Conservation (phyloP, 2,113 vertebrate genomes). For the Apteryx mantelli region DNA sequence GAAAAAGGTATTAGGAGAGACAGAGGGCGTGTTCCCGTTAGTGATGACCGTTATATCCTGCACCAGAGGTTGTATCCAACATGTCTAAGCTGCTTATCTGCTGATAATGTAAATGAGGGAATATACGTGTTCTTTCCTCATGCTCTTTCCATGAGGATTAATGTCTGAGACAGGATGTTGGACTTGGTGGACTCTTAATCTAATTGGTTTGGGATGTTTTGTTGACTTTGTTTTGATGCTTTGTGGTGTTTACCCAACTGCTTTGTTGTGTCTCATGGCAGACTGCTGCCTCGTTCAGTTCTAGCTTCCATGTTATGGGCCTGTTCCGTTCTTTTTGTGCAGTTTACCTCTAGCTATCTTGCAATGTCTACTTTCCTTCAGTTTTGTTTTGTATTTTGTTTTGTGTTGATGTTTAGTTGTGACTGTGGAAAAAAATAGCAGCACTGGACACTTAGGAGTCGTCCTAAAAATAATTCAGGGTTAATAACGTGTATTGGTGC, state of each 20-base stretch:
- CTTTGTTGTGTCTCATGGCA: neutral
- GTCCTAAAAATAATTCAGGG: neutral
- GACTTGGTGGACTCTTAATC: neutral
- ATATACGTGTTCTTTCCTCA: rapidly evolving
- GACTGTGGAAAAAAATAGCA: neutral
- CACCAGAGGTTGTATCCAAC: neutral
- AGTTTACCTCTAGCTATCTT: neutral
- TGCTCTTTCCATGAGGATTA: neutral
- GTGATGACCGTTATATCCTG: neutral
- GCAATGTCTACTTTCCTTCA: neutral
- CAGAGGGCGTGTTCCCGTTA: rapidly evolving
- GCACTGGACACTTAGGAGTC: neutral
- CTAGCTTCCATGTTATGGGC: too few relatives aligned
- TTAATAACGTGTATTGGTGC: neutral
- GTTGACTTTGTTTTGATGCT: neutral
- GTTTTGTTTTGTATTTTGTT: neutral
- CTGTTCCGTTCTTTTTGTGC: too few relatives aligned
- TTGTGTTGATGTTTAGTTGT: neutral
- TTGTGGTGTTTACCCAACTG: neutral
- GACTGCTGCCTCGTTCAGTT: too few relatives aligned
- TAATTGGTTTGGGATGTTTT: neutral
- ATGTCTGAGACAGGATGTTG: neutral
- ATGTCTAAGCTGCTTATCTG: neutral
- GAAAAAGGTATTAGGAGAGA: neutral
- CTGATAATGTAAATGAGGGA: neutral